Conservation (phyloP, 53 echinoderm and acorn worm species). For the Temnopleurus reevesii region DNA sequence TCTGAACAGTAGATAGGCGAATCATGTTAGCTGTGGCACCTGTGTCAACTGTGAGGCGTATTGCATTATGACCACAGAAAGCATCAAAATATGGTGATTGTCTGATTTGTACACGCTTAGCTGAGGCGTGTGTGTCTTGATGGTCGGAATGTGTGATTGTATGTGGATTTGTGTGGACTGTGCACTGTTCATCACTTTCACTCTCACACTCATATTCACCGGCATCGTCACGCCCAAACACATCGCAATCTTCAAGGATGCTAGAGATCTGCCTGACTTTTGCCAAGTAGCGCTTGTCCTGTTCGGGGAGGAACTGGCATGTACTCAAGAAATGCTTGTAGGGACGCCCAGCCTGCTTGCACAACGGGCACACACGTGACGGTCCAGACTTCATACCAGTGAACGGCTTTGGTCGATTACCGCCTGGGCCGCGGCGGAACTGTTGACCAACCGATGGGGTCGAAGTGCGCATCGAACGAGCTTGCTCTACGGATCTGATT, state of each 20-base stretch:
- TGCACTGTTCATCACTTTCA: no score
- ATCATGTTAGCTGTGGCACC: constrained; percentile 74
- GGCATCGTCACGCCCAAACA: no score
- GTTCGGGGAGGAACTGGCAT: background rate
- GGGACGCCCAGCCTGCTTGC: background rate
- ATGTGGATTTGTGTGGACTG: no score
- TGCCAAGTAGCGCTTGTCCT: background rate
- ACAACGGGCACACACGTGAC: background rate
- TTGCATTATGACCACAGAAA: constrained; percentile 48
- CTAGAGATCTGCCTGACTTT: background rate
- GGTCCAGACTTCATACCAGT: no score
- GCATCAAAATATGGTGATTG: constrained; percentile 62
- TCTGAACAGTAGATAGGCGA: constrained; percentile 14
- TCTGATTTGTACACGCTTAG: constrained; percentile 50
- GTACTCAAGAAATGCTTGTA: background rate
- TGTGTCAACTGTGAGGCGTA: constrained; percentile 56
- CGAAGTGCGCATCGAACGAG: background rate
- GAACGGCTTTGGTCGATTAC: no score
- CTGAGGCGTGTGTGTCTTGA: background rate
- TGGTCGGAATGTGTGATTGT: no score
- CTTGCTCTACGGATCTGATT: background rate
- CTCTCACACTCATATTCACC: no score
- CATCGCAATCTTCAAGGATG: background rate
- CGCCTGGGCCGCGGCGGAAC: no score
- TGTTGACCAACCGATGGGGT: no score